Percentiles rank a stretch among this genome's conserved stretches.
Conservation (phyloP, 2,113 vertebrate species). For the Trogon melanurus region DNA sequence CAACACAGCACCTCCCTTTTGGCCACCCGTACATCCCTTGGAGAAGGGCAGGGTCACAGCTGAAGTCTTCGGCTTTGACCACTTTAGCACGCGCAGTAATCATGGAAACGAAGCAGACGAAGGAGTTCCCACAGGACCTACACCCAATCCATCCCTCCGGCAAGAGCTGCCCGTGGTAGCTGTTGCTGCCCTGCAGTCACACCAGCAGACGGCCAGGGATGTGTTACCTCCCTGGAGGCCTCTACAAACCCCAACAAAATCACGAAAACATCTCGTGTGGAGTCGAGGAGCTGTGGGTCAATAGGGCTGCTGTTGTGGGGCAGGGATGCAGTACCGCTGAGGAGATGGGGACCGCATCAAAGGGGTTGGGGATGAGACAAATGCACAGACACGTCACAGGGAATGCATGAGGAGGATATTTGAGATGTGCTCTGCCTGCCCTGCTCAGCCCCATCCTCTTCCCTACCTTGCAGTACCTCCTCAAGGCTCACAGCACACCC, state of each 20-base stretch:
- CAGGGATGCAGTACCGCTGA: background rate
- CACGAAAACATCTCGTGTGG: background rate
- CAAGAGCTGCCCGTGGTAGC: background rate
- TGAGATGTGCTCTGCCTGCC: background rate
- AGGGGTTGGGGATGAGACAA: background rate
- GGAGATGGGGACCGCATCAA: background rate
- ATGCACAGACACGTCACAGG: background rate
- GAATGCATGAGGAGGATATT: background rate
- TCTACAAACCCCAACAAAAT: background rate
- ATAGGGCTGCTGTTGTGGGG: background rate
- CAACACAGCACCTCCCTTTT: background rate
- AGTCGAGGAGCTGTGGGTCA: background rate
- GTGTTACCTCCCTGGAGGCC: background rate
- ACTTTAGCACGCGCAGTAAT: background rate
- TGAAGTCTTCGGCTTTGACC: background rate
- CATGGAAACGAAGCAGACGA: background rate
- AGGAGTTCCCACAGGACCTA: background rate
- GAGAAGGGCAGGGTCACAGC: background rate
- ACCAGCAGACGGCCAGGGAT: background rate
- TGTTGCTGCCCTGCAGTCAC: background rate
- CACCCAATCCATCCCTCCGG: background rate
- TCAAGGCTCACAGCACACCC: background rate
- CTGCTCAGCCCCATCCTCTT: background rate
- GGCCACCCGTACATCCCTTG: rapidly evolving
- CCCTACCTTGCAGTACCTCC: background rate